Evolutionary conservation across 2,888 invertebrate genomes (phyloP), one percentile per base, ranked within the genome.

Genomic region (Callyntrura sp.): DNA sequence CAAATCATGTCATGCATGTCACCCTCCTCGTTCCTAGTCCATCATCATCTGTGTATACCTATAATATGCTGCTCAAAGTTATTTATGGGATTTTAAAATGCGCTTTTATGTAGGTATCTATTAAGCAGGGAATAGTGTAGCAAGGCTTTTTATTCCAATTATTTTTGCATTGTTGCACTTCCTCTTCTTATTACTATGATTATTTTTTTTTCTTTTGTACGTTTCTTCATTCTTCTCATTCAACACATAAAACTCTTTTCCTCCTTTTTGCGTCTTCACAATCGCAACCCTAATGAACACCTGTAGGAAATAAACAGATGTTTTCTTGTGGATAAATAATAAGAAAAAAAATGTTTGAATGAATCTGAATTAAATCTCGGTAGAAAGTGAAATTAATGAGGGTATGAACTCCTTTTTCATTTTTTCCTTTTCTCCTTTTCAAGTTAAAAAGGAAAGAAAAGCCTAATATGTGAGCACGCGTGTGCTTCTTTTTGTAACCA

Each of bases 321-420:
- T 76, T 6, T 45, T 57, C 14, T 57, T 57, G 57, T 57, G 57
- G 9, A 57, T 17, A 57, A 35, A 35, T 35, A 35, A 35, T 35
- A 35, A 35, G 35, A 35, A 35, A 35, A 35, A 25, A 9, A 9
- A 76, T 76, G 73, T 45, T 70, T 51, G 57, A 57, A 23, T 79
- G 55, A 79, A 57, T 57, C 79, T 79, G 20, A 79, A 79, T 79
- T 79, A 17, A 79, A 79, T 55, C 57, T 55, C 57, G n/a, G 79
- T 81, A 68, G 83, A 88, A 88, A 88, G 88, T 88, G 88, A 88
- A 88, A 88, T 88, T 88, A 88, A 88, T 88, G 88, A 83, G 88
- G 88, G 57, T 88, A 78, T 83, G 88, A 88, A 79, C 78, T 88
- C 78, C 60, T 83, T 83, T 70, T 76, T 35, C 83, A n/a, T 70